Evolutionary conservation across 2,113 vertebrate genomes (phyloP).

Genomic region (Corythaeola cristata): DNA sequence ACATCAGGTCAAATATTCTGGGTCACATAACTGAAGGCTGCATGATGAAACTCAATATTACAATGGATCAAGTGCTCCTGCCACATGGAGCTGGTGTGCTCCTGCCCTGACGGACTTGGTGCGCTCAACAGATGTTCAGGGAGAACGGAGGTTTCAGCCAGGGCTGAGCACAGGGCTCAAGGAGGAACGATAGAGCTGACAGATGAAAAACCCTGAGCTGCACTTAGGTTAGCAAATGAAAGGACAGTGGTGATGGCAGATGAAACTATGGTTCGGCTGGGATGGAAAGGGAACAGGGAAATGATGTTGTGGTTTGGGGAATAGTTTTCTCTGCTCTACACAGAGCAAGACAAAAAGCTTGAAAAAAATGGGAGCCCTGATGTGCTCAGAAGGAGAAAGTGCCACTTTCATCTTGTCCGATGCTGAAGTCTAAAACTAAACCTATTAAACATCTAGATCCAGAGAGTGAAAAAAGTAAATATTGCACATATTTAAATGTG

Average conservation of each 20-base stretch:
- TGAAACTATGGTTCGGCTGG: background rate
- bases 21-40: conserved; percentile 63
- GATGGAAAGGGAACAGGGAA: background rate
- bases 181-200: background rate
- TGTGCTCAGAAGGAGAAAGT: background rate
- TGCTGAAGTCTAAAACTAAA: background rate
- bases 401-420: background rate
- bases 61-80: conserved; percentile 37
- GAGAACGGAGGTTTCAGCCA: background rate
- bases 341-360: background rate
- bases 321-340: background rate
- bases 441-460: background rate
- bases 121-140: conserved; percentile 23
- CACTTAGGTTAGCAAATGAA: background rate
- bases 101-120: background rate
- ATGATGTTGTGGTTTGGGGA: background rate
- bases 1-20: conserved; percentile 67
- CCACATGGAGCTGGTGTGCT: conserved; percentile 36
- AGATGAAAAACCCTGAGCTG: background rate
- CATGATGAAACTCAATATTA: conserved; percentile 58
- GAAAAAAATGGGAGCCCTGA: background rate
- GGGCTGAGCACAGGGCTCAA: background rate
- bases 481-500: background rate
- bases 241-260: background rate
- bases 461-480: background rate